Evolutionary conservation across 2,113 vertebrate genomes (phyloP).

Genomic region (Pluvianellus socialis): DNA sequence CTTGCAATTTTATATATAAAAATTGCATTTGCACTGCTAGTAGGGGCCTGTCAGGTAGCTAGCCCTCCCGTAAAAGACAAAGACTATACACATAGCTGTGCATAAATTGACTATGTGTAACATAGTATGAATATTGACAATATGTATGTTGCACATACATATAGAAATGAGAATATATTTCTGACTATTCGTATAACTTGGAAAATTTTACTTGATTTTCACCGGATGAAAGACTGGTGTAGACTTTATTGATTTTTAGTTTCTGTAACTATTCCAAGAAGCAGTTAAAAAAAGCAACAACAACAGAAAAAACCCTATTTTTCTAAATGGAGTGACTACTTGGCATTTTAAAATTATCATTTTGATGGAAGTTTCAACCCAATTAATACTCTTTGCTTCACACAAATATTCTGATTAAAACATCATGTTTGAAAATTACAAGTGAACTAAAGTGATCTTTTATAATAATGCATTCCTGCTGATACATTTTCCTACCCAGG

Average conservation of each 20-base stretch:
- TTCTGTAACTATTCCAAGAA: not conserved
- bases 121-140: not conserved
- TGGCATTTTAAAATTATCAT: not conserved
- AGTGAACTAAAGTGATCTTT: not conserved
- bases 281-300: not conserved
- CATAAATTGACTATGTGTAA: not conserved
- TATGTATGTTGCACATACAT: not conserved
- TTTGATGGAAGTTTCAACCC: not conserved
- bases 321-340: not conserved
- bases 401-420: not conserved
- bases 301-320: not conserved
- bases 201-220: not conserved
- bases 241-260: not conserved
- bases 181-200: not conserved
- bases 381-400: not conserved
- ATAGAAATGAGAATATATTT: not conserved
- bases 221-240: not conserved
- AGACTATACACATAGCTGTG: fast-evolving
- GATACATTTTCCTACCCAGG: not conserved
- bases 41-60: not conserved
- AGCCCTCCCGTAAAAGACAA: not conserved
- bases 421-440: not conserved
- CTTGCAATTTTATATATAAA: not conserved
- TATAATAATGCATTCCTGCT: not conserved
- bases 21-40: not conserved